Base-by-base conservation (phyloP, 2,888 invertebrate species). In the Phrixothrix hirtus region DNA sequence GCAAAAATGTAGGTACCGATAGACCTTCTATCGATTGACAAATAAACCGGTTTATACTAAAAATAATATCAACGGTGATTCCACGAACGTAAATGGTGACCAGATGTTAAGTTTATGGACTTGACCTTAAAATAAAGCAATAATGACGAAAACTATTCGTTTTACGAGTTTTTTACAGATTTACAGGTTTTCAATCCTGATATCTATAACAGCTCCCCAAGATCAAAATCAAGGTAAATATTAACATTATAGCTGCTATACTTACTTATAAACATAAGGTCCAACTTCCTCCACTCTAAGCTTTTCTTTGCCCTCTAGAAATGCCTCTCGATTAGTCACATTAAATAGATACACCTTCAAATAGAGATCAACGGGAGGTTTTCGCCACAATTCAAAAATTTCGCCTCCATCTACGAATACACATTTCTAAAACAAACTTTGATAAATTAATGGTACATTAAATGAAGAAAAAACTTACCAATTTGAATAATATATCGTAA, bases 181-280 rank as follows among this genome's bases (percentile, higher is more conserved):
- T n/a, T n/a, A n/a, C n/a, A n/a, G n/a, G n/a, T n/a, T n/a, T n/a
- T n/a, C n/a, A n/a, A n/a, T n/a, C n/a, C n/a, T n/a, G n/a, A n/a
- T n/a, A n/a, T n/a, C n/a, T n/a, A n/a, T n/a, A n/a, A n/a, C n/a
- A n/a, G n/a, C n/a, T n/a, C n/a, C n/a, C n/a, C n/a, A n/a, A n/a
- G n/a, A n/a, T n/a, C n/a, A n/a, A n/a, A n/a, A n/a, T n/a, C n/a
- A n/a, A n/a, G n/a, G n/a, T n/a, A n/a, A n/a, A n/a, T n/a, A n/a
- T n/a, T n/a, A n/a, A n/a, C n/a, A n/a, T n/a, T n/a, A n/a, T n/a
- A n/a, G n/a, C 16, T 1, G 13, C 12, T 21, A 11, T 5, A 77
- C 81, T 80, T 77, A 95, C 95, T 84, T 88, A 77, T 95, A 95
- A 0, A 92, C 89, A 70, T 90, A 93, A 0, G 93, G 94, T 0